phyloP scores from a whole-genome alignment of 2,888 invertebrate species.

The Laspeyria flexula region DNA sequence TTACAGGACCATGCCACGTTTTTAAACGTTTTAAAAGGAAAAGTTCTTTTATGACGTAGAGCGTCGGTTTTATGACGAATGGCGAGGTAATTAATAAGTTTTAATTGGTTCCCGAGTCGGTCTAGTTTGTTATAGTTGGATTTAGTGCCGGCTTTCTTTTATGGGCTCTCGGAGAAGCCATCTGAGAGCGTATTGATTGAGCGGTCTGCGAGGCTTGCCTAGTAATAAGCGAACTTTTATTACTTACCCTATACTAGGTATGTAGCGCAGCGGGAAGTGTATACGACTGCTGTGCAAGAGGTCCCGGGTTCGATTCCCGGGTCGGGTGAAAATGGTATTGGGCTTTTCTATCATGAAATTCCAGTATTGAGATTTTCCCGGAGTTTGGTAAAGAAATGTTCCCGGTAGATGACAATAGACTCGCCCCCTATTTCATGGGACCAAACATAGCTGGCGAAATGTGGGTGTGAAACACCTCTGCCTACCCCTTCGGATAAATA shows the following conservation, averaged over 20 bases:
- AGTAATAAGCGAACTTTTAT: neutral
- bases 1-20: conserved; percentile 48
- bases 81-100: conserved; percentile 76
- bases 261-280: too few relatives aligned
- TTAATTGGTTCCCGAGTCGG: conserved; percentile 67
- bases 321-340: too few relatives aligned
- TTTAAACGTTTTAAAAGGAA: conserved; percentile 69
- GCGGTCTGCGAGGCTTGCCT: neutral
- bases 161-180: conserved; percentile 4
- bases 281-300: too few relatives aligned
- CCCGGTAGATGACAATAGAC: too few relatives aligned
- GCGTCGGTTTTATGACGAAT: conserved; percentile 69
- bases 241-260: neutral
- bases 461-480: too few relatives aligned
- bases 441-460: too few relatives aligned
- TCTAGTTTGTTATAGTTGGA: conserved; percentile 48
- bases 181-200: conserved; percentile 8
- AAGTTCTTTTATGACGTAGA: conserved; percentile 68
- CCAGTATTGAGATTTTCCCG: too few relatives aligned
- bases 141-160: conserved; percentile 30
- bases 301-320: too few relatives aligned
- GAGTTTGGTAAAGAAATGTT: too few relatives aligned
- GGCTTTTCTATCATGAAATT: too few relatives aligned
- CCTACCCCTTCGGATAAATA: too few relatives aligned
- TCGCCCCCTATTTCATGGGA: too few relatives aligned